Evolutionary conservation across 2,113 vertebrate genomes (phyloP), one percentile per base, ranked within the genome.

Genomic region (Tragelaphus scriptus): DNA sequence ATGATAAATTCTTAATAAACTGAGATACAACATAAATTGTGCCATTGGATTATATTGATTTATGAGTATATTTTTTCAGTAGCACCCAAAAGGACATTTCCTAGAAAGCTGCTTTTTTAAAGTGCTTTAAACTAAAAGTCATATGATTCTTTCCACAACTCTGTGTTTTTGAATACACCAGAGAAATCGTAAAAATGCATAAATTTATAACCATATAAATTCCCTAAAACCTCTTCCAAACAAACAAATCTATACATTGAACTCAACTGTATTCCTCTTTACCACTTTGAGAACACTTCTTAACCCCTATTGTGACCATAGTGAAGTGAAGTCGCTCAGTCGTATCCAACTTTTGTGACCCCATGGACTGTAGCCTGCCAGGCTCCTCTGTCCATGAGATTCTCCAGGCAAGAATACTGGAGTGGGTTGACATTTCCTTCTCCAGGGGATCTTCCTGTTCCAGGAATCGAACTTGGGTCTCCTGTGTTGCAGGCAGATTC

Each of bases 321-420:
- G 32, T 68, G 65, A 68, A n/a, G 7, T 2, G 63, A 68, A 68
- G 65, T 68, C 19, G 4, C 8, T 68, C 32, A 68, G 65, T 68
- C 7, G 4, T 68, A 32, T n/a, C 65, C 0, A 1, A 68, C 32
- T 68, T 32, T 68, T 68, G 32, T 0, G 1, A 68, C 32, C 32
- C 1, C 65, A 19, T n/a, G 32, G 65, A 68, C n/a, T 68, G 16
- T n/a, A n/a, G 65, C 65, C 32, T 19, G 8, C 32, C 65, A 10
- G 32, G 4, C 8, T 68, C 32, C 65, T 19, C 65, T n/a, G 65
- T n/a, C 65, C 65, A n/a, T 68, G 65, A 32, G 4, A 68, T 68
- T 68, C 32, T 68, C 65, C 32, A 68, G 32, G 2, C 65, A 68
- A 68, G 65, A 68, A 68, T 21, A 68, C 65, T 68, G 30, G 65